Base-by-base conservation (phyloP, 2,888 invertebrate genomes). In the Chymomyza caudatula region DNA sequence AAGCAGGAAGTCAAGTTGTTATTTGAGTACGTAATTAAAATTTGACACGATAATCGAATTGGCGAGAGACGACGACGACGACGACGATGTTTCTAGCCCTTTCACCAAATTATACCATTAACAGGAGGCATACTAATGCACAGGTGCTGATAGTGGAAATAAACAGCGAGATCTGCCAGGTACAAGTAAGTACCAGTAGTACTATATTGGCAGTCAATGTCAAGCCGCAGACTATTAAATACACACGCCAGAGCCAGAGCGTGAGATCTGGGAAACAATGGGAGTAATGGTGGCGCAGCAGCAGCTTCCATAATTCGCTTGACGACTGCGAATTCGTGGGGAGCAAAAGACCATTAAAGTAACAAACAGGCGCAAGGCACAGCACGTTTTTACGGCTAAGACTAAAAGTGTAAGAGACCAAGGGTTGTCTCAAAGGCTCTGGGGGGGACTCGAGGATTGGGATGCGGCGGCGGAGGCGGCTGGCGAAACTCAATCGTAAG, bases 271-370 rank as follows among this genome's bases (percentile, higher is more conserved):
- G 72, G 76, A 85, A 86, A 85, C 80, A 81, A 81, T 86, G 82
- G 78, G 44, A 44, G n/a, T 8, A 13, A 4, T 3, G 44, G 15
- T 44, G 44, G 6, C 44, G 44, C 69, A 67, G 65, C 61, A 61
- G 74, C 83, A 79, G 82, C 85, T 77, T 77, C 85, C 80, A 81
- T 81, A 81, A 81, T 81, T 81, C 80, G 80, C 80, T 77, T 85
- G 79, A 85, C 79, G 42, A 70, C 72, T 71, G n/a, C n/a, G 69
- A 78, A 85, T 85, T 86, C 87, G 78, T 78, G 74, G 81, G 86
- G 86, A 87, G 86, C 87, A 83, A 82, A 87, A 79, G 80, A 11
- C 80, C 84, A 81, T 81, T 81, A 81, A 81, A 81, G 80, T 81
- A 85, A 81, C 80, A 81, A 85, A 81, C 85, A 81, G 80, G 53